phyloP scores from a whole-genome alignment of 2,888 invertebrate species.

The Cheilosia variabilis region DNA sequence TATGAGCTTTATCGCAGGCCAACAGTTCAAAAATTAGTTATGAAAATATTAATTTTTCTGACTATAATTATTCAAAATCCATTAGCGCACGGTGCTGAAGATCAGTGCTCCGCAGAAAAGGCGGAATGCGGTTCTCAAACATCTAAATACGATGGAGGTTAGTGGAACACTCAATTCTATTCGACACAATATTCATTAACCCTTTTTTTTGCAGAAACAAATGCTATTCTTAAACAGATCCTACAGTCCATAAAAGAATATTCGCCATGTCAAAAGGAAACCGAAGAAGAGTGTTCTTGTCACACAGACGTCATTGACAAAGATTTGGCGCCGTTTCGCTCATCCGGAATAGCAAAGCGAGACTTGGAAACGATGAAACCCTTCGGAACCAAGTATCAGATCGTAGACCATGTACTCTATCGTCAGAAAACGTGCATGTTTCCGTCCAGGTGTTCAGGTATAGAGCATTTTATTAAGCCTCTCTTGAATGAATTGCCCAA shows the following conservation, averaged over 20 bases:
- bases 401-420: constrained; percentile 91
- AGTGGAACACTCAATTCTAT: not conserved
- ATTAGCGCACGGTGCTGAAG: constrained; percentile 23
- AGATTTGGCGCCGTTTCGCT: constrained; percentile 88
- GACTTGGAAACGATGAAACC: constrained; percentile 86
- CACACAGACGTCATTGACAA: constrained; percentile 86
- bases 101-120: constrained; percentile 44
- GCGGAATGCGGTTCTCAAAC: constrained; percentile 74
- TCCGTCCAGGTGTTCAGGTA: constrained; percentile 94
- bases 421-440: constrained; percentile 95
- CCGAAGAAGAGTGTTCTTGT: constrained; percentile 85
- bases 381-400: constrained; percentile 92
- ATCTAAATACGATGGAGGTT: constrained; percentile 43
- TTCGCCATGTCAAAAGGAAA: constrained; percentile 84
- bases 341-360: constrained; percentile 88
- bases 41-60: constrained; percentile 56
- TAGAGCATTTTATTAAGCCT: constrained; percentile 93
- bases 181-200: not conserved
- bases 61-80: constrained; percentile 27
- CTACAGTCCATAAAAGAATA: constrained; percentile 84
- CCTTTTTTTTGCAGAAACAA: constrained; percentile 73
- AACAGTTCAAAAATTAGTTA: constrained; percentile 53
- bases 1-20: constrained; percentile 11
- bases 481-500: constrained; percentile 89
- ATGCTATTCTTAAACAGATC: constrained; percentile 84